Conservation (phyloP, 2,113 vertebrate species). For the Heptranchias perlo region DNA sequence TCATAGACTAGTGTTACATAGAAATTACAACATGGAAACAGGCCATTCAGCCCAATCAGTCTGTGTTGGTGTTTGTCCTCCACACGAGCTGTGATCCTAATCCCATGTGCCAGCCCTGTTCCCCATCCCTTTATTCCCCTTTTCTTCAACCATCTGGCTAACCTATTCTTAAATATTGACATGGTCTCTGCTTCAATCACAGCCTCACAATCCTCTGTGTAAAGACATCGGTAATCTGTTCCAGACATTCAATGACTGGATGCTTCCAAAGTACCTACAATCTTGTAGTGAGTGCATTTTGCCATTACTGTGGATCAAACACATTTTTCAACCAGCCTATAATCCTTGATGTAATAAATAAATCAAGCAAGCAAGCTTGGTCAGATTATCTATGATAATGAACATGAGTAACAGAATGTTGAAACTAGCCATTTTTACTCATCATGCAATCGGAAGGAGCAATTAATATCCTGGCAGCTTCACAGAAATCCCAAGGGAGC, state of each 20-base stretch:
- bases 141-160: not conserved
- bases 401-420: not conserved
- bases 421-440: not conserved
- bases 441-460: no score
- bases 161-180: not conserved
- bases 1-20: not conserved
- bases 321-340: not conserved
- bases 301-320: not conserved
- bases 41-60: not conserved
- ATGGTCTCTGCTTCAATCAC: no score
- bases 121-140: not conserved
- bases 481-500: not conserved
- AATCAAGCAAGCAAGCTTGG: not conserved
- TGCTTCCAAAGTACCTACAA: constrained; percentile 31
- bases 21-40: not conserved
- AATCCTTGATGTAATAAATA: not conserved
- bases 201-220: not conserved
- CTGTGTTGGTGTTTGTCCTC: not conserved
- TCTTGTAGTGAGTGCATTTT: not conserved
- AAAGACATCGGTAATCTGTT: not conserved
- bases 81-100: not conserved
- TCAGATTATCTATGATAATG: not conserved
- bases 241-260: not conserved
- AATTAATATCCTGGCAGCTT: not conserved
- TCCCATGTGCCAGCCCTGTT: not conserved